A percentile compares a stretch with the other conserved stretches of the same genome.
These are phyloP conservation scores for Euura lappo DNA, from an alignment of 1,140 invertebrate species.

Conservation along the genomic window DNA sequence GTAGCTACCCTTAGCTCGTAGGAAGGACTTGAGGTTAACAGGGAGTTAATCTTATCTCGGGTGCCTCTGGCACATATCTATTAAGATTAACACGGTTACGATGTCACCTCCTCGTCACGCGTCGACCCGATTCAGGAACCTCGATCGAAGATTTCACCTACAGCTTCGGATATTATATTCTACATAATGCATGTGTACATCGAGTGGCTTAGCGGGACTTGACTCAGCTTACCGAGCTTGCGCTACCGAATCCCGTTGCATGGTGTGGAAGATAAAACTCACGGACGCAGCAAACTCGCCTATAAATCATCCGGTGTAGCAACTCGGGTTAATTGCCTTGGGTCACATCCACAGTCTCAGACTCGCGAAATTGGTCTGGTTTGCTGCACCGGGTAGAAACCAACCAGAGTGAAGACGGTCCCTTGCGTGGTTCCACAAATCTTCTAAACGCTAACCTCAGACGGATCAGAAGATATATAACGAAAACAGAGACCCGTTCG, in stretches of 20 bases:
- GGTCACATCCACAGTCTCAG: neutral
- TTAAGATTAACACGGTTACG: constrained; percentile 14
- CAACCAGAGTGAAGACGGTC: neutral
- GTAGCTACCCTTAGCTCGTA: constrained; percentile 2
- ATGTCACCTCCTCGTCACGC: neutral
- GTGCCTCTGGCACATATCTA: constrained; percentile 4
- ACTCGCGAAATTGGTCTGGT: neutral
- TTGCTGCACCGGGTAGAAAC: neutral
- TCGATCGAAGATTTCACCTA: neutral
- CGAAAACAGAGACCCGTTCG: constrained; percentile 32
- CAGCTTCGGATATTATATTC: no score
- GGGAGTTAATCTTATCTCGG: constrained; percentile 20
- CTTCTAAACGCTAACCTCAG: constrained; percentile 29
- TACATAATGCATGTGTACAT: neutral
- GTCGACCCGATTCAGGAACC: neutral
- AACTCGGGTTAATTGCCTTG: neutral
- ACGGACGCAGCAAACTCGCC: neutral
- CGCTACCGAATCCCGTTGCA: no score
- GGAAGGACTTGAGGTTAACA: neutral
- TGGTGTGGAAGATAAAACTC: no score
- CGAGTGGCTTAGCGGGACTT: neutral
- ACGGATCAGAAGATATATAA: constrained; percentile 39
- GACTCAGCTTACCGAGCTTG: neutral
- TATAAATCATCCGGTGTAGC: neutral
- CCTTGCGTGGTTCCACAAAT: neutral